phyloP scores from a whole-genome alignment of 2,113 vertebrate genomes.

The Austrofundulus limnaeus region DNA sequence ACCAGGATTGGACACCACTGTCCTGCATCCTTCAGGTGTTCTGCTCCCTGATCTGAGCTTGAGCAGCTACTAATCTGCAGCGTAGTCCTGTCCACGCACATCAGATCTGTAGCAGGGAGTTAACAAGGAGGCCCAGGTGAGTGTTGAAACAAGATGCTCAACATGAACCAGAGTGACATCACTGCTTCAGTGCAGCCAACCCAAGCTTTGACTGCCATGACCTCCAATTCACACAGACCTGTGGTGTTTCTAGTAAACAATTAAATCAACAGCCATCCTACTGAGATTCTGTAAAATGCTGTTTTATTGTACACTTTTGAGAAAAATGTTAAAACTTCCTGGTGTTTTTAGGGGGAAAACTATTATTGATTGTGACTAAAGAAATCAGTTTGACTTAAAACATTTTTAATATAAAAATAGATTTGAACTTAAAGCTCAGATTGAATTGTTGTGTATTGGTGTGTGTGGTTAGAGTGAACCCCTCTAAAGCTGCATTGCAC shows the following conservation, averaged over 20 bases:
- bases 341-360: no score
- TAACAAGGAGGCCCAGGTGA: slow-evolving; percentile 71
- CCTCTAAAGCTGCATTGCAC: no score
- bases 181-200: slow-evolving; percentile 35
- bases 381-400: no score
- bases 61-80: slow-evolving; percentile 53
- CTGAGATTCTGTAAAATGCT: slow-evolving; percentile 10
- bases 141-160: slow-evolving; percentile 72
- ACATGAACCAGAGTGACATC: slow-evolving; percentile 45
- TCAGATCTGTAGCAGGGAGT: slow-evolving; percentile 69
- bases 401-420: no score
- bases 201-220: no score
- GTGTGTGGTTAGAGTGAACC: no score
- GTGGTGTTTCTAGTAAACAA: slow-evolving; percentile 56
- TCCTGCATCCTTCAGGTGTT: slow-evolving; percentile 51
- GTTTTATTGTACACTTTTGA: background rate
- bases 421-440: no score
- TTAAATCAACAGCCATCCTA: slow-evolving; percentile 14
- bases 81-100: slow-evolving; percentile 67
- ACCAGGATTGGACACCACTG: slow-evolving; percentile 35
- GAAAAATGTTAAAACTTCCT: no score
- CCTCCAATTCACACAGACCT: slow-evolving; percentile 56
- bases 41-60: slow-evolving; percentile 46
- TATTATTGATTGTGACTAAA: no score
- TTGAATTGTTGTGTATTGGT: no score